Conservation (phyloP, 2,888 invertebrate species). For the Papilio protenor region DNA sequence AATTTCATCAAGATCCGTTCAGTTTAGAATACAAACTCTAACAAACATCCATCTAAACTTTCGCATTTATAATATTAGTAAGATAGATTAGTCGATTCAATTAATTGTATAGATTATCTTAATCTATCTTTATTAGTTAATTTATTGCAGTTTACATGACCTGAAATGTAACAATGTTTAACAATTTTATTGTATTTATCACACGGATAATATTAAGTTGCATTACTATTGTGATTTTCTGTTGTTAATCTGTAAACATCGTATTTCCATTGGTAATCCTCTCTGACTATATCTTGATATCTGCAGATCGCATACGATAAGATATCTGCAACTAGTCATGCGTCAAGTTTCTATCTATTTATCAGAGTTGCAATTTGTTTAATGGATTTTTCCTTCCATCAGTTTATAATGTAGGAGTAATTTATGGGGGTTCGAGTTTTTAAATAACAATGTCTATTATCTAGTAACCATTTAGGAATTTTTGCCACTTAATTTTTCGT, state of each 20-base stretch:
- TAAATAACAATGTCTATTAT: neutral
- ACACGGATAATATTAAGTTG: neutral
- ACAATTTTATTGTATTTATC: slow-evolving; percentile 1
- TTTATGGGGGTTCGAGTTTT: neutral
- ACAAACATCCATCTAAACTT: too few relatives aligned
- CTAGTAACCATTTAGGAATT: too few relatives aligned
- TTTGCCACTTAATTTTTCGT: too few relatives aligned
- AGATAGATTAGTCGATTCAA: neutral
- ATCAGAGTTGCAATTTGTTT: too few relatives aligned
- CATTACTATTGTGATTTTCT: slow-evolving; percentile 31
- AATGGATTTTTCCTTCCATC: neutral
- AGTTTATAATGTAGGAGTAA: neutral
- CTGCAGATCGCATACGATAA: neutral
- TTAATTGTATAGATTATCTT: neutral
- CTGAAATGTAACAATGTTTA: neutral
- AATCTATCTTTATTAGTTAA: neutral
- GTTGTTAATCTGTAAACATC: slow-evolving; percentile 12
- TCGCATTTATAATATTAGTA: too few relatives aligned
- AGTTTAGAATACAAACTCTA: too few relatives aligned
- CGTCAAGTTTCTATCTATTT: neutral
- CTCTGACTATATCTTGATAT: neutral
- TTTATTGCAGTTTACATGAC: neutral
- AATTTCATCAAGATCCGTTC: too few relatives aligned
- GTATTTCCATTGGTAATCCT: neutral
- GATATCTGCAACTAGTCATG: slow-evolving; percentile 12